Evolutionary conservation across 2,888 invertebrate genomes (phyloP).

Genomic region (Capitulum mitella): DNA sequence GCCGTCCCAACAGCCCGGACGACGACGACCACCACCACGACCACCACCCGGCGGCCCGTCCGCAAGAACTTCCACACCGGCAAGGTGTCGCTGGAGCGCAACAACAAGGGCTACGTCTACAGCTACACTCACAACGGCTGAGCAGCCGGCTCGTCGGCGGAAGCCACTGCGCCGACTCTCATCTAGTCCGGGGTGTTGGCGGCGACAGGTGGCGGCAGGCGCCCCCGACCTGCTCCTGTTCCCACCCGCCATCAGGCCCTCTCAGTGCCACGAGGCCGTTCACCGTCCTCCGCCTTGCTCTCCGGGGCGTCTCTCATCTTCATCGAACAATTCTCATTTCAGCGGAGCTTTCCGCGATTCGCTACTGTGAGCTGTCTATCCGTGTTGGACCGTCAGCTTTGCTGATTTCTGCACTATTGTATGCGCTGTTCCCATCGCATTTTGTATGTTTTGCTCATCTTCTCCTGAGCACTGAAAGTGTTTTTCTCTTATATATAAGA

Average conservation of each 20-base stretch:
- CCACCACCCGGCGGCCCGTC: not conserved
- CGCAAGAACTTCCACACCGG: slow-evolving; percentile 23
- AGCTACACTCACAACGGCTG: slow-evolving; percentile 3
- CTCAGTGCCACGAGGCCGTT: too few relatives aligned
- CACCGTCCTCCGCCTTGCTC: too few relatives aligned
- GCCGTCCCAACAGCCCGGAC: not conserved
- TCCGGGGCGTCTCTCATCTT: too few relatives aligned
- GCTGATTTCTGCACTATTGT: too few relatives aligned
- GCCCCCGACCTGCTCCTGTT: not conserved
- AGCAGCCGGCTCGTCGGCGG: not conserved
- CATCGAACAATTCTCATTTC: too few relatives aligned
- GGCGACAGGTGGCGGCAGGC: not conserved
- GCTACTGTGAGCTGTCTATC: too few relatives aligned
- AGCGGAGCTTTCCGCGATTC: too few relatives aligned
- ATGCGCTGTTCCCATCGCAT: too few relatives aligned
- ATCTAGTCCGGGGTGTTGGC: not conserved
- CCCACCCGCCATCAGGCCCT: too few relatives aligned
- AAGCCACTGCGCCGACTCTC: not conserved
- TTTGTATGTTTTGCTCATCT: not conserved
- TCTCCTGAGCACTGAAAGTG: not conserved
- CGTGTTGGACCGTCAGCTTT: too few relatives aligned
- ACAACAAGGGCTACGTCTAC: slow-evolving; percentile 5
- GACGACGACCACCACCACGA: not conserved
- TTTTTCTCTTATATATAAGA: not conserved
- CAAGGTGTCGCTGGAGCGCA: not conserved